phyloP scores from a whole-genome alignment of 2,888 invertebrate species.

The Ypsolopha sequella region DNA sequence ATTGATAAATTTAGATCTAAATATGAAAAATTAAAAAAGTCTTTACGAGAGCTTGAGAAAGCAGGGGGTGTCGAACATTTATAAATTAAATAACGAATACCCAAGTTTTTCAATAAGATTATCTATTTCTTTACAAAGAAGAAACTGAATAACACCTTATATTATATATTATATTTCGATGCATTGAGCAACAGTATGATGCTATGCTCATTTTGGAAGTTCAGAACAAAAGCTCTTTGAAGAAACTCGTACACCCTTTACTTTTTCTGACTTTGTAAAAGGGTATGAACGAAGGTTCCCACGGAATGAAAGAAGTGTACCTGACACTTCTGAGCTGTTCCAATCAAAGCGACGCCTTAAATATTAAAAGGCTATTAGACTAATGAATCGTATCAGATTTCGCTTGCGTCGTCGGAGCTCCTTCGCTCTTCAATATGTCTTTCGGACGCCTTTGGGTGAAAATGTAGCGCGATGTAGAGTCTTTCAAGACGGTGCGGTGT shows the following conservation, averaged over 20 bases:
- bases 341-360: constrained; percentile 61
- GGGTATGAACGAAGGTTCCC: constrained; percentile 8
- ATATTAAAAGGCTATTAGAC: constrained; percentile 68
- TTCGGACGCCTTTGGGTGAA: constrained; percentile 38
- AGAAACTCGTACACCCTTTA: too few relatives aligned
- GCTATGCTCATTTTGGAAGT: background rate
- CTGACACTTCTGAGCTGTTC: constrained; percentile 51
- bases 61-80: too few relatives aligned
- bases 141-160: too few relatives aligned
- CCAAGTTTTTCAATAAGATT: too few relatives aligned
- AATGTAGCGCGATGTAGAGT: constrained; percentile 12
- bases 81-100: too few relatives aligned
- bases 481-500: constrained; percentile 15
- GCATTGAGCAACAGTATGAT: background rate
- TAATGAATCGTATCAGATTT: constrained; percentile 72
- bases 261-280: too few relatives aligned
- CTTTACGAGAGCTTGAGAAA: too few relatives aligned
- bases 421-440: constrained; percentile 44
- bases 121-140: too few relatives aligned
- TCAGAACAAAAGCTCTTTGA: constrained; percentile 17
- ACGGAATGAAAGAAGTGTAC: constrained; percentile 35
- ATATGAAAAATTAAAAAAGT: too few relatives aligned
- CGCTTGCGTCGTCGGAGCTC: constrained; percentile 33
- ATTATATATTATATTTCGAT: background rate
- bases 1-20: too few relatives aligned